Evolutionary conservation across 2,113 vertebrate genomes (phyloP).

Genomic region (Macrotis lagotis): DNA sequence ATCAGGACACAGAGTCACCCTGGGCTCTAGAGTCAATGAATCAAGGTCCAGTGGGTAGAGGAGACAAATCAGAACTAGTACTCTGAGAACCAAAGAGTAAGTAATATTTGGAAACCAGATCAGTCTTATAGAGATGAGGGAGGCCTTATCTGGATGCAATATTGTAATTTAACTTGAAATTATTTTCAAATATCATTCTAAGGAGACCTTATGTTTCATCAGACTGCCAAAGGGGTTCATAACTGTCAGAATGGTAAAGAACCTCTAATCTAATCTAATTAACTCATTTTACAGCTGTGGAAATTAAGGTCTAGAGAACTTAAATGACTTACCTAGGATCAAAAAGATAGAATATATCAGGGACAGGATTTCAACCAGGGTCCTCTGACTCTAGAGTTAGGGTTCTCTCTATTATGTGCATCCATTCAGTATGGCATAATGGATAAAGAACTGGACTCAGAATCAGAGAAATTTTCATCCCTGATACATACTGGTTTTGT

Average conservation of each 20-base stretch:
- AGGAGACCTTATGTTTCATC: not conserved
- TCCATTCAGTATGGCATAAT: not conserved
- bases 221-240: not conserved
- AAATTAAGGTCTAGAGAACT: not conserved
- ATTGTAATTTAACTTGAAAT: not conserved
- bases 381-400: not conserved
- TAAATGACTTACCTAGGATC: not conserved
- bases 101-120: not conserved
- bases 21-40: not conserved
- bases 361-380: not conserved
- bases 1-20: not conserved
- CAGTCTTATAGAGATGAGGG: not conserved
- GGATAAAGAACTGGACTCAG: not conserved
- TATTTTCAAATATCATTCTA: not conserved
- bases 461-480: not conserved
- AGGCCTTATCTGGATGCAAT: not conserved
- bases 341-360: not conserved
- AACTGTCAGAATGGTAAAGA: not conserved
- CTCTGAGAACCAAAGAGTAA: not conserved
- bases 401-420: not conserved
- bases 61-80: not conserved
- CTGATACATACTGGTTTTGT: not conserved
- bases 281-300: not conserved
- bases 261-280: not conserved
- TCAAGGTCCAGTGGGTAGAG: not conserved